Evolutionary conservation across 2,797 vertebrate species (phyloP), one percentile per base, ranked within the genome.

Genomic region (Argya squamiceps): DNA sequence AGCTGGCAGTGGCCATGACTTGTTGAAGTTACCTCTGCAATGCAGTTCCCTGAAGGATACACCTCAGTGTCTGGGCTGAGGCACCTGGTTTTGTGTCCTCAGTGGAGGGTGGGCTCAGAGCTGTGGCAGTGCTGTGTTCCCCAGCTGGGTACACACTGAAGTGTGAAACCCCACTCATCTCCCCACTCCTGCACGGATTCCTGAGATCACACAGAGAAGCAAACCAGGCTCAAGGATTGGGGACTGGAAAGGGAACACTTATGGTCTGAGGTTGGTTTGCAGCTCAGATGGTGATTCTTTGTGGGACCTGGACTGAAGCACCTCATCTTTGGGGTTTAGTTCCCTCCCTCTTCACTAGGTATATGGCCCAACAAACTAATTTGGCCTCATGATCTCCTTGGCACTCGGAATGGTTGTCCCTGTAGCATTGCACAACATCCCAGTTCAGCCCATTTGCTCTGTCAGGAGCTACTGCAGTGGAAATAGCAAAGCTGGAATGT

Each of bases 141-240:
- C 39, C 39, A 46, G 62, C 17, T 0, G 0, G 50, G 30, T 60
- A 37, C 18, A 23, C 12, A 65, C 5, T 1, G 1, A 49, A 39
- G 10, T 62, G 10, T 37, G 47, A 84, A 82, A 46, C 12, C 59
- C 34, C 4, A 2, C 13, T 58, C 37, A 23, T 36, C 20, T 91
- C 49, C 64, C 22, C 43, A 14, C 3, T 18, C 19, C 21, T 75
- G 41, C 47, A 44, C 0, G 3, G n/a, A 73, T 39, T 67, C 49
- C 49, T 53, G 58, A 71, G 27, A 15, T 15, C 37, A 74, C 44
- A 80, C n/a, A 47, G 8, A 78, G 34, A 36, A 50, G 20, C 24
- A 75, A 83, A 71, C 62, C 24, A 53, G 14, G 29, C 44, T 62
- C 18, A 55, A 41, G 26, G 19, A 58, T 0, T 34, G 29, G 22